Conservation (phyloP, 2,113 vertebrate species). For the Nothoprocta pentlandii region DNA sequence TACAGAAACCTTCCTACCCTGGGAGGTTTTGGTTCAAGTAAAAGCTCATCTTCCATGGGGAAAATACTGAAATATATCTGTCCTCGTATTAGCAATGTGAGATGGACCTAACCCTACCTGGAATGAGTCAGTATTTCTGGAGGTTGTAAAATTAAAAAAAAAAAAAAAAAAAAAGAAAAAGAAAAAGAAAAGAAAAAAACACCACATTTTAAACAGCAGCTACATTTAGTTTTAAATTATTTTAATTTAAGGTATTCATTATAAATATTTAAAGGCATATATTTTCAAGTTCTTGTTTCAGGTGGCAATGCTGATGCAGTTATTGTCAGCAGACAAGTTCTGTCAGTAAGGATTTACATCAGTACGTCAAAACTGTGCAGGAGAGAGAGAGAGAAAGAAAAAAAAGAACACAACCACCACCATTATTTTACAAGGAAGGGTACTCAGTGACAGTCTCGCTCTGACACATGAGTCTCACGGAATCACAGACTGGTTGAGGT, state of each 20-base stretch:
- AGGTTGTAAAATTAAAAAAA: not conserved
- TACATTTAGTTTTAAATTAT: not conserved
- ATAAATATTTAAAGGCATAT: not conserved
- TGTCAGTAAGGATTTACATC: not conserved
- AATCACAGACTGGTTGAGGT: no score
- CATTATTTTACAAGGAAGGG: not conserved
- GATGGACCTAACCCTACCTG: not conserved
- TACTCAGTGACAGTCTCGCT: not conserved
- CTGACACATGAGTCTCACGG: not conserved
- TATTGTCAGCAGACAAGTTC: not conserved
- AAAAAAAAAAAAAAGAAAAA: no score
- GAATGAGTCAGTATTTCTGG: not conserved
- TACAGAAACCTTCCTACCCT: not conserved
- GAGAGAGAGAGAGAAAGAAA: not conserved
- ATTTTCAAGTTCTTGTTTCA: not conserved
- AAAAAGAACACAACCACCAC: not conserved
- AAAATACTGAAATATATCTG: not conserved
- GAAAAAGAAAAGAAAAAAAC: not conserved
- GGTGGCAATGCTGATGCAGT: not conserved
- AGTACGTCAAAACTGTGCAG: not conserved
- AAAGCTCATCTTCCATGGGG: not conserved
- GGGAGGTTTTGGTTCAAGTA: not conserved
- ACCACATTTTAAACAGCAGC: not conserved
- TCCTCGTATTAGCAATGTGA: not conserved
- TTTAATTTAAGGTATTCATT: not conserved